Percentiles rank a stretch among this genome's conserved stretches.
phyloP scores from a whole-genome alignment of 2,888 invertebrate species.

The Cerastoderma edule region DNA sequence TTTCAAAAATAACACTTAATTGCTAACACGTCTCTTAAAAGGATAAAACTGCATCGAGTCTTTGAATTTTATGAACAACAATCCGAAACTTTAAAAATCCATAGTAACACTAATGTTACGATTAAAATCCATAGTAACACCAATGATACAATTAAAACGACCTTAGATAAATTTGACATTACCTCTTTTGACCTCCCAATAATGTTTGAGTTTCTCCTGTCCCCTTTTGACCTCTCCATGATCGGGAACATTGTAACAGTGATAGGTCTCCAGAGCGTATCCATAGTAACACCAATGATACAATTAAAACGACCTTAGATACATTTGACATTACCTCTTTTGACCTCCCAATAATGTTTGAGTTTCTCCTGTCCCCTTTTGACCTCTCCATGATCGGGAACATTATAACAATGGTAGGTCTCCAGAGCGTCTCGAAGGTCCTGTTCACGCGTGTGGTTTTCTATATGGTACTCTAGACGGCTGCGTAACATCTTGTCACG shows the following conservation, averaged over 20 bases:
- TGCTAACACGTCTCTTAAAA: too few relatives aligned
- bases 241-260: slow-evolving; percentile 62
- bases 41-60: too few relatives aligned
- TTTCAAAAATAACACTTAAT: too few relatives aligned
- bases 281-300: too few relatives aligned
- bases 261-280: slow-evolving; percentile 56
- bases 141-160: too few relatives aligned
- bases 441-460: slow-evolving; percentile 52
- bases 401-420: slow-evolving; percentile 57
- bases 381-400: slow-evolving; percentile 63
- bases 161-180: too few relatives aligned
- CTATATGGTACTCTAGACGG: slow-evolving; percentile 49
- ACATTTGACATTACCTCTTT: slow-evolving; percentile 50
- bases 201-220: slow-evolving; percentile 53
- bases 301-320: too few relatives aligned
- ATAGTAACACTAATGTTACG: too few relatives aligned
- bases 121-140: too few relatives aligned
- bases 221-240: slow-evolving; percentile 59
- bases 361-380: slow-evolving; percentile 52
- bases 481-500: slow-evolving; percentile 65
- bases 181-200: slow-evolving; percentile 65
- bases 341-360: slow-evolving; percentile 60
- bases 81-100: too few relatives aligned
- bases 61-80: too few relatives aligned
- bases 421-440: slow-evolving; percentile 54